Percentiles rank a stretch among this genome's conserved stretches.
These are phyloP conservation scores for Dasyornis broadbenti DNA, from an alignment of 2,113 vertebrate genomes.

Conservation along the genomic window DNA sequence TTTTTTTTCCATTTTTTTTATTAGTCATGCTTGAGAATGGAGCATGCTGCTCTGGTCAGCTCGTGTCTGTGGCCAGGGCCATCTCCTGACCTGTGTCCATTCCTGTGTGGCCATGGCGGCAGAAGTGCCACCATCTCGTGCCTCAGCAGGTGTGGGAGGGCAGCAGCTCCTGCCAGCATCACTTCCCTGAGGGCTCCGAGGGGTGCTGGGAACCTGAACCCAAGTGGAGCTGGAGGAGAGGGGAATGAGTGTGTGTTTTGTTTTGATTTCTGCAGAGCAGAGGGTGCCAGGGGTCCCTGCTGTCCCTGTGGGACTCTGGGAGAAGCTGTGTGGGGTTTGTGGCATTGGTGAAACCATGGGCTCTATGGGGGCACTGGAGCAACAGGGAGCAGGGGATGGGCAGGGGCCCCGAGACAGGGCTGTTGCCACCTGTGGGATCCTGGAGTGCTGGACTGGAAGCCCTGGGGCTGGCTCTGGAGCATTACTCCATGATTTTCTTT, in stretches of 20 bases:
- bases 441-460: no score
- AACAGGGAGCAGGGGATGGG: not conserved
- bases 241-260: accelerated
- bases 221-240: not conserved
- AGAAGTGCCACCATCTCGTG: accelerated
- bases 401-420: no score
- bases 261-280: not conserved
- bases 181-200: not conserved
- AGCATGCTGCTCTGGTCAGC: not conserved
- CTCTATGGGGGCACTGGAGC: not conserved
- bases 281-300: not conserved
- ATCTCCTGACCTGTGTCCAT: accelerated
- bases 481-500: accelerated
- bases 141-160: accelerated
- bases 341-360: accelerated
- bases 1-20: no score
- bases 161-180: accelerated
- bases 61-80: accelerated
- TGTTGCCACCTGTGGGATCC: accelerated
- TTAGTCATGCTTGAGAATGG: not conserved
- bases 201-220: accelerated
- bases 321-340: not conserved
- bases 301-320: accelerated
- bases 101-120: not conserved
- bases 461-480: not conserved